Base-by-base conservation (phyloP, 2,113 vertebrate species). In the Poecile atricapillus region DNA sequence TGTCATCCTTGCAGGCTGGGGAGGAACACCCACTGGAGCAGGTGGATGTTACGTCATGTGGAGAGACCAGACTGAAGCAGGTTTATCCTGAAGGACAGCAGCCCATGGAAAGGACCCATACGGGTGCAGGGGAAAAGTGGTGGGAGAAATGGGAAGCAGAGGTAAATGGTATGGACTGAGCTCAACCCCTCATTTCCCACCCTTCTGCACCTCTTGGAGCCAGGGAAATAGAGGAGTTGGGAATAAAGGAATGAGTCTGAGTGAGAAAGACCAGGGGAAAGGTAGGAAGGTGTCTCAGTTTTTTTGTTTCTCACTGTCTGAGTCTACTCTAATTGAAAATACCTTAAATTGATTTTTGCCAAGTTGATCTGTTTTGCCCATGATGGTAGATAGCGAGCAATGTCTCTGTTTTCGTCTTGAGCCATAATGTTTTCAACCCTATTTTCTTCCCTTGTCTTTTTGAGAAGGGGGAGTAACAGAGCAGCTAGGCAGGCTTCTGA, bases 101-200 rank as follows among this genome's bases (percentile, higher is more conserved):
- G 44, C 9, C 13, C 18, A 30, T 12, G 22, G 25, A 85, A 30
- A 64, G 6, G 24, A 16, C 7, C 2, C 3, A 12, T 1, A 2
- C 2, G 16, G 7, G 9, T 21, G 11, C 20, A n/a, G 41, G 19
- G 3, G 10, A 41, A 50, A 65, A 70, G 2, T 39, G 7, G 17
- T 15, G 39, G 11, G 20, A 56, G 5, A 43, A 70, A 67, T 22
- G 27, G 44, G 21, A 43, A 44, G 11, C 11, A 75, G 33, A 78
- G 39, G 18, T 6, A 47, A 50, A 43, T 25, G 1, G 14, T 46
- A n/a, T n/a, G 23, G 43, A 35, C 33, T 52, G 37, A 46, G 3
- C 0, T 3, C 43, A 77, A 14, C 2, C 3, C 10, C 23, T 37
- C 2, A 0, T 43, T 43, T 75, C 3, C 7, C 11, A 78, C 11